phyloP scores from a whole-genome alignment of 1,140 invertebrate genomes.

The Scaptomyza graminum region DNA sequence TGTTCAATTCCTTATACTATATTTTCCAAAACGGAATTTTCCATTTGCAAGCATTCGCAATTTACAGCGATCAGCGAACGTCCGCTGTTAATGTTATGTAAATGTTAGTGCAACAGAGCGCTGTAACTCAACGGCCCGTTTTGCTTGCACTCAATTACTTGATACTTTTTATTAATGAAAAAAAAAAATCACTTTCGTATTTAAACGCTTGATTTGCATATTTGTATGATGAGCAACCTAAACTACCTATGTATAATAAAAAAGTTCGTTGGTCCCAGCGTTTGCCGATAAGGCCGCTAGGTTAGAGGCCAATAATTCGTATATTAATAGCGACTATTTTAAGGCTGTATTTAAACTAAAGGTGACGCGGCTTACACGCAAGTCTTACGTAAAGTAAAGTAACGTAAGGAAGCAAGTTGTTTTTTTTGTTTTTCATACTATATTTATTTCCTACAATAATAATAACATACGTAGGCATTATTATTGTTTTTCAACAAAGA shows the following conservation, averaged over 20 bases:
- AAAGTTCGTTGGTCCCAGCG: slow-evolving; percentile 5
- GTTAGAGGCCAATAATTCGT: neutral
- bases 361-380: neutral
- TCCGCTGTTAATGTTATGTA: slow-evolving; percentile 9
- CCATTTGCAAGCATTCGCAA: slow-evolving; percentile 1
- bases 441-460: too few relatives aligned
- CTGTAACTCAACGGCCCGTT: neutral
- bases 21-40: slow-evolving; percentile 31
- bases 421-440: too few relatives aligned
- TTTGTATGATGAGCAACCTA: slow-evolving; percentile 1
- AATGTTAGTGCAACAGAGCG: neutral
- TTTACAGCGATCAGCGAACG: neutral
- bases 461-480: too few relatives aligned
- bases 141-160: neutral
- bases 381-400: too few relatives aligned
- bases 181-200: neutral
- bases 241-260: too few relatives aligned
- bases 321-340: slow-evolving; percentile 46
- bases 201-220: neutral
- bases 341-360: slow-evolving; percentile 24
- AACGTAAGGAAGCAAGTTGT: too few relatives aligned
- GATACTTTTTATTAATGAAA: neutral
- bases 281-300: neutral
- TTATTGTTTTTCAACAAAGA: too few relatives aligned
- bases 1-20: slow-evolving; percentile 3